phyloP scores from a whole-genome alignment of 2,113 vertebrate species.

The Microcebus lehilahytsara region DNA sequence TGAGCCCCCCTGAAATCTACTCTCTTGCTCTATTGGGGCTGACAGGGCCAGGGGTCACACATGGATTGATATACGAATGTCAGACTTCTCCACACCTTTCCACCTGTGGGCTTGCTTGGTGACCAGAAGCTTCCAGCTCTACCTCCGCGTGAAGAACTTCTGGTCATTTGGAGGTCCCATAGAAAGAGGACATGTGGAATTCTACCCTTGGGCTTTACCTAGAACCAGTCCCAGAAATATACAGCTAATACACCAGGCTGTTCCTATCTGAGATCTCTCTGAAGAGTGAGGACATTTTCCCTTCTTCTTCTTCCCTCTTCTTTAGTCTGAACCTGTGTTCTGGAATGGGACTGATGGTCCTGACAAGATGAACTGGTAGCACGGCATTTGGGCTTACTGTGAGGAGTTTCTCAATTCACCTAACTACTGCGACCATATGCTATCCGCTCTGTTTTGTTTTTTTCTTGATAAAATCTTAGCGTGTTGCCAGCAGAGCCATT shows the following conservation, averaged over 20 bases:
- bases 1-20: background rate
- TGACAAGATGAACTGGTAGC: background rate
- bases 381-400: background rate
- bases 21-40: background rate
- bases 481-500: background rate
- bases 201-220: background rate
- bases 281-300: background rate
- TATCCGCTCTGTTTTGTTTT: background rate
- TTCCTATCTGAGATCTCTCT: background rate
- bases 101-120: background rate
- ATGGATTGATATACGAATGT: background rate
- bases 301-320: background rate
- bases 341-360: background rate
- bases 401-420: background rate
- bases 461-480: slow-evolving; percentile 2
- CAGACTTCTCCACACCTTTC: background rate
- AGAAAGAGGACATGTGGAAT: background rate
- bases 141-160: background rate
- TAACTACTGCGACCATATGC: background rate
- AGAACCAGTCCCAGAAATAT: background rate
- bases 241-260: background rate
- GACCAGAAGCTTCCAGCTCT: background rate
- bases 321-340: background rate
- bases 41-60: background rate
- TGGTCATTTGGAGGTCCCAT: background rate